Evolutionary conservation across 2,888 invertebrate genomes (phyloP).

Genomic region (Liopterus haemorrhoidalis): DNA sequence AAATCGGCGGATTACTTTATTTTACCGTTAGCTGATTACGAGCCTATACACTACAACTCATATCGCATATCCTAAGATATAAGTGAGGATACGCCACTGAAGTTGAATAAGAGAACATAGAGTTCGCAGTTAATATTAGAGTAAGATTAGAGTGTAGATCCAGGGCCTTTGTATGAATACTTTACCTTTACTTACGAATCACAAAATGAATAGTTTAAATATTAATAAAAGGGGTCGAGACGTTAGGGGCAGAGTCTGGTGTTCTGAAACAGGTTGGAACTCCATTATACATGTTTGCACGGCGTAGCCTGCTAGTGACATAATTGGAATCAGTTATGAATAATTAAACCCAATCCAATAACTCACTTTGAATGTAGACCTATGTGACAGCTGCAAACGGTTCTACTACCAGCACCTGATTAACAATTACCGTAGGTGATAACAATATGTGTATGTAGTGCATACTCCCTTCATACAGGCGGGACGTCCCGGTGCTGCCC

Average conservation of each 20-base stretch:
- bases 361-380: slow-evolving; percentile 19
- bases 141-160: slow-evolving; percentile 19
- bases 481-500: no score
- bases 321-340: slow-evolving; percentile 25
- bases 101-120: no score
- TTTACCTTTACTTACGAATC: slow-evolving; percentile 23
- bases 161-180: slow-evolving; percentile 23
- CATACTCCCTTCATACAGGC: no score
- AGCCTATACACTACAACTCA: no score
- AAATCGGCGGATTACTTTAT: no score
- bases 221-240: slow-evolving; percentile 10
- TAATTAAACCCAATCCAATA: slow-evolving; percentile 25
- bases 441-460: no score
- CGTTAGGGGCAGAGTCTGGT: slow-evolving; percentile 8
- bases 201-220: slow-evolving; percentile 24
- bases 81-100: no score
- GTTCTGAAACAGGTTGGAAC: slow-evolving; percentile 10
- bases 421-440: no score
- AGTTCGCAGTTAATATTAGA: slow-evolving; percentile 15
- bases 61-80: no score
- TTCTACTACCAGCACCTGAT: no score
- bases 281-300: slow-evolving; percentile 20
- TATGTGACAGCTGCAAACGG: slow-evolving; percentile 20
- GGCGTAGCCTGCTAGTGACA: slow-evolving; percentile 18
- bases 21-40: no score